Percentiles rank a stretch among this genome's conserved stretches.
phyloP scores from a whole-genome alignment of 2,888 invertebrate genomes.

The Ligdia adustata region DNA sequence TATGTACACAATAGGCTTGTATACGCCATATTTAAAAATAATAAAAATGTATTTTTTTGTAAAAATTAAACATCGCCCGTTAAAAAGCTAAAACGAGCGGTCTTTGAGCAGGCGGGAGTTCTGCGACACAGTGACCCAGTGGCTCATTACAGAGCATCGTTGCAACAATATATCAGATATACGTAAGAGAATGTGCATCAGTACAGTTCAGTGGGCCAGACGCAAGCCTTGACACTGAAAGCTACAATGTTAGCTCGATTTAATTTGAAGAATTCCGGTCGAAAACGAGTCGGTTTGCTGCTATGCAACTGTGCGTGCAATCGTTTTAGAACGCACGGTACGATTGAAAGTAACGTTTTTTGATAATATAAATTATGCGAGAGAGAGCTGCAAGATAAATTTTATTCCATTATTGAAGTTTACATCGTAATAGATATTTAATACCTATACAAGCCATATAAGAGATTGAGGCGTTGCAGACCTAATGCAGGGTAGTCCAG shows the following conservation, averaged over 20 bases:
- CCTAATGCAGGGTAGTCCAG: no score
- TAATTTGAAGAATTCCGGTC: constrained; percentile 17
- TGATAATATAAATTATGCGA: not conserved
- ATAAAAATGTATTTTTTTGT: no score
- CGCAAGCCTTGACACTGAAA: constrained; percentile 19
- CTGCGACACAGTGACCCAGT: constrained; percentile 4
- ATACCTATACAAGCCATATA: no score
- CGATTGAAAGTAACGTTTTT: not conserved
- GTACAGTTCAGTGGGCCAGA: constrained; percentile 21
- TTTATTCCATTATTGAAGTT: no score
- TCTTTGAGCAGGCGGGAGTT: not conserved
- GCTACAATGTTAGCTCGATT: constrained; percentile 16
- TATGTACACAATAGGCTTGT: no score
- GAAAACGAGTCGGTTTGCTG: constrained; percentile 25
- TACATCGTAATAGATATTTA: no score
- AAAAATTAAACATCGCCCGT: no score
- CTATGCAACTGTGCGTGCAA: constrained; percentile 5
- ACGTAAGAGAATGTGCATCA: constrained; percentile 10
- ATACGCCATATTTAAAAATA: no score
- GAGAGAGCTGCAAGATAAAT: not conserved
- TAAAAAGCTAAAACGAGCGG: not conserved
- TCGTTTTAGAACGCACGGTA: not conserved
- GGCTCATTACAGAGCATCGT: not conserved
- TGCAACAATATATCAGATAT: constrained; percentile 19
- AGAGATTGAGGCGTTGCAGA: no score